Conservation (phyloP, 2,888 invertebrate species). For the Pherbina coryleti region DNA sequence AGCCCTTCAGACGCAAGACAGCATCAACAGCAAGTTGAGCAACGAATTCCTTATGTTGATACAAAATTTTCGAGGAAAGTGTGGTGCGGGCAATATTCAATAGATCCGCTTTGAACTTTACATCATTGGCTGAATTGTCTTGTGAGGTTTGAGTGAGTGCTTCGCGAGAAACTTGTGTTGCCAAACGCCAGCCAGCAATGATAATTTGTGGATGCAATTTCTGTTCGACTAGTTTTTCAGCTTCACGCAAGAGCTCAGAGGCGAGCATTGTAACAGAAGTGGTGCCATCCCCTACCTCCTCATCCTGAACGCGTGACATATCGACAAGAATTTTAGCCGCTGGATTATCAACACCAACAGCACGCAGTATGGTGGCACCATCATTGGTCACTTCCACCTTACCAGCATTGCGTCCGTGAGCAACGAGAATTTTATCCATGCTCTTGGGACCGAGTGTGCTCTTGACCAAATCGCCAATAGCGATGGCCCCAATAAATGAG, state of each 20-base stretch:
- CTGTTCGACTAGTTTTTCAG: conserved; percentile 92
- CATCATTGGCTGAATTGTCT: conserved; percentile 85
- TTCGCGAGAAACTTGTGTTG: conserved; percentile 84
- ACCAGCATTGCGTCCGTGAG: conserved; percentile 83
- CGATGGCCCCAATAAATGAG: conserved; percentile 98
- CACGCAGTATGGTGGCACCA: conserved; percentile 97
- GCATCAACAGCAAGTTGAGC: conserved; percentile 96
- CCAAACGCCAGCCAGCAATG: conserved; percentile 94
- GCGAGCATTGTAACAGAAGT: conserved; percentile 96
- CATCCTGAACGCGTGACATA: conserved; percentile 98
- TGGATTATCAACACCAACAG: conserved; percentile 97
- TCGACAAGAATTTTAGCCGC: conserved; percentile 99
- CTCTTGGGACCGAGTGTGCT: conserved; percentile 99
- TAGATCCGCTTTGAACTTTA: conserved; percentile 86
- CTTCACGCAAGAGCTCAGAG: conserved; percentile 93
- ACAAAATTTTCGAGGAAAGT: conserved; percentile 96
- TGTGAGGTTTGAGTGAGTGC: conserved; percentile 84
- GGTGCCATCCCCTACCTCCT: conserved; percentile 99
- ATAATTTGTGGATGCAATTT: conserved; percentile 99
- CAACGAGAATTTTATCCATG: conserved; percentile 93
- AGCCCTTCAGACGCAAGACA: conserved; percentile 93
- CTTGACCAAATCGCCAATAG: conserved; percentile 98
- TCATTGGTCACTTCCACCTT: conserved; percentile 98
- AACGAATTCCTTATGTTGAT: conserved; percentile 97
- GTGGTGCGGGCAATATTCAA: conserved; percentile 98